Conservation (phyloP, 64 coral and sea anemone genomes). For the Trachythela sp. region DNA sequence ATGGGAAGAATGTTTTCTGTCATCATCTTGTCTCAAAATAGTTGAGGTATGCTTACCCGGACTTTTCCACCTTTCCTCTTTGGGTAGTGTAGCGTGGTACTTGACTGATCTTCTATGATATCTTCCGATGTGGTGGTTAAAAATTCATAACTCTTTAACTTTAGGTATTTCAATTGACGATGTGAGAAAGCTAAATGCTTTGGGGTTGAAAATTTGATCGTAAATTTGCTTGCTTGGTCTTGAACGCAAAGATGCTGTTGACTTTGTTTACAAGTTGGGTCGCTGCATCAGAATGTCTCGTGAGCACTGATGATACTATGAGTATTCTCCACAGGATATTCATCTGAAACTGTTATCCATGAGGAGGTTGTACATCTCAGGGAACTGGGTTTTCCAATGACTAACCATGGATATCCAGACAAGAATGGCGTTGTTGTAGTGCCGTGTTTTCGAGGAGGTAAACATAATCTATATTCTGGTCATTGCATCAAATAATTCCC, state of each 20-base stretch:
- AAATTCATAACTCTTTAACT: background rate
- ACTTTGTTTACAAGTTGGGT: background rate
- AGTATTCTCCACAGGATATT: slow-evolving; percentile 53
- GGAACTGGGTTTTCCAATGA: slow-evolving; percentile 11
- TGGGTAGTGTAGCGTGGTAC: too few species aligned
- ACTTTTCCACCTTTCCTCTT: too few species aligned
- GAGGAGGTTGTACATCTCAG: slow-evolving; percentile 26
- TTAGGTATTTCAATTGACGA: background rate
- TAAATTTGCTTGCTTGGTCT: background rate
- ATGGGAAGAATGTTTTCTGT: too few species aligned
- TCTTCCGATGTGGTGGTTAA: too few species aligned
- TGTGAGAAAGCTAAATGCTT: background rate
- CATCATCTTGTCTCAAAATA: too few species aligned
- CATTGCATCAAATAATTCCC: background rate
- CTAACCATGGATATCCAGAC: slow-evolving; percentile 31
- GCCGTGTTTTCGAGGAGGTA: background rate
- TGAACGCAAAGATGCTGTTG: background rate
- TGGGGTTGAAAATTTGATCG: background rate
- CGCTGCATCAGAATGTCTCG: slow-evolving; percentile 38
- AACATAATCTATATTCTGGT: background rate
- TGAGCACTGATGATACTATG: slow-evolving; percentile 24
- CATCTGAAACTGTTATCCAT: slow-evolving; percentile 27
- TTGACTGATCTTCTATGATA: too few species aligned
- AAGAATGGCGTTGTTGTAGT: slow-evolving; percentile 42
- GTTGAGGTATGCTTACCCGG: too few species aligned